A percentile compares a stretch with the other conserved stretches of the same genome.
Conservation (phyloP, 2,113 vertebrate species). For the Dasyurus viverrinus region DNA sequence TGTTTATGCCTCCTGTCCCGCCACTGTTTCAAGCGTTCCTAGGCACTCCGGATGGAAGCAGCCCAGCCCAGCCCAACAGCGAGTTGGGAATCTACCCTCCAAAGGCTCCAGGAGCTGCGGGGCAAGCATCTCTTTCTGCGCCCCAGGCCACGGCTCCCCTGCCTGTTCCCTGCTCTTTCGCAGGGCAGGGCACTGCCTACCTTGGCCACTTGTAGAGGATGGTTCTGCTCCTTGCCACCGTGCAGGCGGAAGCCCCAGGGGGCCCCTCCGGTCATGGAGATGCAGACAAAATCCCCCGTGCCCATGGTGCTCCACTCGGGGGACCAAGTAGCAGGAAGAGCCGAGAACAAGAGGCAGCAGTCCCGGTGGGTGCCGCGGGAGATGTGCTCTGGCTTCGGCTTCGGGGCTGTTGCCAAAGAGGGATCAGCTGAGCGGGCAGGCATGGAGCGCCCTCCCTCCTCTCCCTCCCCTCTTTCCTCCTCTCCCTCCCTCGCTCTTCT, state of each 20-base stretch:
- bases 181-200: conserved; percentile 81
- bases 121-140: neutral
- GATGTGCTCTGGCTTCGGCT: neutral
- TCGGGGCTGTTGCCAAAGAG: neutral
- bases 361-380: neutral
- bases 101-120: neutral
- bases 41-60: neutral
- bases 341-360: rapidly evolving
- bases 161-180: neutral
- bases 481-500: neutral
- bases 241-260: conserved; percentile 96
- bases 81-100: neutral
- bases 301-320: conserved; percentile 87
- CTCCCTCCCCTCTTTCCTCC: neutral
- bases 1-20: neutral
- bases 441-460: neutral
- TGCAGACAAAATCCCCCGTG: conserved; percentile 93
- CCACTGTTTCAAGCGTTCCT: neutral
- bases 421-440: neutral
- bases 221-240: conserved; percentile 89
- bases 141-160: neutral
- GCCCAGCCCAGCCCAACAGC: neutral
- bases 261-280: conserved; percentile 92
- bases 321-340: conserved; percentile 26
- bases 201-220: conserved; percentile 91